Conservation (phyloP, 2,797 vertebrate species). For the Limnodromus scolopaceus region DNA sequence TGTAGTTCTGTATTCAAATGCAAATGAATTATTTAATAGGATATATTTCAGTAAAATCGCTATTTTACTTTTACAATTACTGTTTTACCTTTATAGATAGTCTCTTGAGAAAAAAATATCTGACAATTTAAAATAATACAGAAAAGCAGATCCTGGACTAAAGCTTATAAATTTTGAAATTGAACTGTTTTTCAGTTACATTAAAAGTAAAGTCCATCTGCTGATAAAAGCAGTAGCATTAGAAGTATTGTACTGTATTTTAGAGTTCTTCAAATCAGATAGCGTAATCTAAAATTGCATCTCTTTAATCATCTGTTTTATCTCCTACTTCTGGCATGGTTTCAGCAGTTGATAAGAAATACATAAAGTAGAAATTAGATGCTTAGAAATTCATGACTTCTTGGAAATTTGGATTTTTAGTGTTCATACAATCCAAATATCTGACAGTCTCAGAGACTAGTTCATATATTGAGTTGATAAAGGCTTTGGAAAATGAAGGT, state of each 20-base stretch:
- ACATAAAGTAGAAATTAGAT: background rate
- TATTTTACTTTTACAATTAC: conserved; percentile 28
- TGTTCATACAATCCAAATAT: background rate
- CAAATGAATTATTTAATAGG: conserved; percentile 29
- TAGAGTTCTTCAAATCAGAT: background rate
- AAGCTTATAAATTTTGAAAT: background rate
- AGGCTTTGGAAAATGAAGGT: background rate
- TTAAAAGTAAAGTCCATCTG: background rate
- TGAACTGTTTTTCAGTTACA: background rate
- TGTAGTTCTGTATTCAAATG: background rate
- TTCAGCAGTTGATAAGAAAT: background rate
- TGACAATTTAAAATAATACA: background rate
- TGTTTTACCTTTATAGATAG: background rate
- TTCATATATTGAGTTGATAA: background rate
- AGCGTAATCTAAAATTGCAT: conserved; percentile 38
- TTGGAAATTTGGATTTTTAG: background rate
- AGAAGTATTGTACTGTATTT: background rate
- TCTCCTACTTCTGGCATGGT: background rate
- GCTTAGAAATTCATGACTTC: background rate
- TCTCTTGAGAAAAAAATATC: background rate
- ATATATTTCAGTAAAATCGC: background rate
- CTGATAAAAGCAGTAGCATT: background rate
- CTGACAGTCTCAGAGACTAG: background rate
- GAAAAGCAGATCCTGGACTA: background rate
- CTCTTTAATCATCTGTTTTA: background rate